A percentile compares a stretch with the other conserved stretches of the same genome.
These are phyloP conservation scores for Labroides dimidiatus DNA, from an alignment of 2,797 vertebrate species.

Conservation along the genomic window DNA sequence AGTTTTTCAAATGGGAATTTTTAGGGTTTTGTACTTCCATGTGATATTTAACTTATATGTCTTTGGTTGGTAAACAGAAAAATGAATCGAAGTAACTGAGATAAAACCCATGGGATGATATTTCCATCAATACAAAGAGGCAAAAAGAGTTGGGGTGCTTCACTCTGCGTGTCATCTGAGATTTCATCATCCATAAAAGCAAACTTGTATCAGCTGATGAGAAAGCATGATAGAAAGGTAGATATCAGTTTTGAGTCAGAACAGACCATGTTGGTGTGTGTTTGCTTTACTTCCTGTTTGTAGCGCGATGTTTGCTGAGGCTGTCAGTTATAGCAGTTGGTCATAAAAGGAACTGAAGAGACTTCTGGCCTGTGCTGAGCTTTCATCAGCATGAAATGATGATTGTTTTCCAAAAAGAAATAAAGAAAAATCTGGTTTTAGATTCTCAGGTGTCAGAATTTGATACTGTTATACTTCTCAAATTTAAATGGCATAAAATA, in stretches of 20 bases:
- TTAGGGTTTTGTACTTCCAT: too few species aligned
- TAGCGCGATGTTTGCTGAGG: conserved; percentile 20
- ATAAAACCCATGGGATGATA: too few species aligned
- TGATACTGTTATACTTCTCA: neutral
- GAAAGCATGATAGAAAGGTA: neutral
- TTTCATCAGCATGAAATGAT: conserved; percentile 9
- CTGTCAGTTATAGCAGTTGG: conserved; percentile 5
- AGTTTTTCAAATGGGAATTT: too few species aligned
- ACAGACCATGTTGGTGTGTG: neutral
- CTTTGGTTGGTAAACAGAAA: too few species aligned
- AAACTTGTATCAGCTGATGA: neutral
- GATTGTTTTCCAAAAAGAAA: neutral
- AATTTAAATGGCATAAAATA: too few species aligned
- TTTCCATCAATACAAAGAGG: too few species aligned
- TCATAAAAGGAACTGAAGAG: conserved; percentile 30
- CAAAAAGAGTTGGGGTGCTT: too few species aligned
- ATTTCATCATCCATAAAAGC: too few species aligned
- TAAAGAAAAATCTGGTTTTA: neutral
- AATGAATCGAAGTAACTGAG: too few species aligned
- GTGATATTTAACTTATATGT: too few species aligned
- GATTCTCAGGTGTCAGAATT: neutral
- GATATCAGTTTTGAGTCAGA: neutral
- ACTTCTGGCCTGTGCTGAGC: neutral
- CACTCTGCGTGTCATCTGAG: too few species aligned
- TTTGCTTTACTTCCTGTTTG: conserved; percentile 33